A percentile compares a stretch with the other conserved stretches of the same genome.
Evolutionary conservation across 2,797 vertebrate genomes (phyloP).

Genomic region (Rallus crepitans): DNA sequence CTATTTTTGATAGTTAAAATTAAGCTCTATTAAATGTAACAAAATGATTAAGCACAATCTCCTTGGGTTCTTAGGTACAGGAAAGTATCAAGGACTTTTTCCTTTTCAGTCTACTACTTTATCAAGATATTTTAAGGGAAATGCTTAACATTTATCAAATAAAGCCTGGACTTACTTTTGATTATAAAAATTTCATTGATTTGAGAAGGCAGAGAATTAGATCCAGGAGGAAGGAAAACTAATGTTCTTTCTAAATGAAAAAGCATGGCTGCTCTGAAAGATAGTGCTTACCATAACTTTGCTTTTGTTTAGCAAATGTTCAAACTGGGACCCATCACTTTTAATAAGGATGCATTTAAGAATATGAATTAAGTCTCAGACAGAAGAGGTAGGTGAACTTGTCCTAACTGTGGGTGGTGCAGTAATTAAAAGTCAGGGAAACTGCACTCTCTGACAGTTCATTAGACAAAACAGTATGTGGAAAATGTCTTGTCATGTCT

Average conservation of each 20-base stretch:
- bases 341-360: not conserved
- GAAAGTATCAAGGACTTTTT: not conserved
- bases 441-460: slow-evolving; percentile 25
- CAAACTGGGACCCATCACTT: not conserved
- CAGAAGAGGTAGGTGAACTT: not conserved
- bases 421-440: slow-evolving; percentile 59
- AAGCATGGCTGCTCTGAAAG: not conserved
- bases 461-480: slow-evolving; percentile 69
- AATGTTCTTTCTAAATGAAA: not conserved
- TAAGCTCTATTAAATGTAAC: not conserved
- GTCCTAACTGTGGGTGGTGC: slow-evolving; percentile 21
- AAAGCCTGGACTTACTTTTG: not conserved
- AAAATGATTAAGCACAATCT: not conserved
- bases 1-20: not conserved
- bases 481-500: slow-evolving; percentile 61
- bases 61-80: not conserved
- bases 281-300: not conserved
- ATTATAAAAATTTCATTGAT: not conserved
- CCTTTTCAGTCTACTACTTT: not conserved
- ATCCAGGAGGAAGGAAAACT: not conserved
- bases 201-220: not conserved
- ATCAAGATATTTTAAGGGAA: not conserved
- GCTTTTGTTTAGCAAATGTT: not conserved
- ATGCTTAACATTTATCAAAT: not conserved
- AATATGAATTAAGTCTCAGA: slow-evolving; percentile 35